Conservation (phyloP, 2,113 vertebrate genomes). For the Cyanoramphus novaezelandiae region DNA sequence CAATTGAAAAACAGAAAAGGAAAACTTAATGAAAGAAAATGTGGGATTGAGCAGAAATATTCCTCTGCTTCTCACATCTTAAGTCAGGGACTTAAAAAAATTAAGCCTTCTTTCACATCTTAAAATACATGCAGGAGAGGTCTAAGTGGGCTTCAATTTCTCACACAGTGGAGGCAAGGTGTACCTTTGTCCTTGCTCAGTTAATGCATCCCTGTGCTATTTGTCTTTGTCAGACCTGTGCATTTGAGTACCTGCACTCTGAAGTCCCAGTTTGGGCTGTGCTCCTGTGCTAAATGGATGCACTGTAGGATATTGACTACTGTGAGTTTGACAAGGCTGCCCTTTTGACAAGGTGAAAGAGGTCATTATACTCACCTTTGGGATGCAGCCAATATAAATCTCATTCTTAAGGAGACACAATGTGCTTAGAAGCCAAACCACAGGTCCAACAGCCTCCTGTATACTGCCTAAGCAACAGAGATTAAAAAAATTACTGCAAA, state of each 20-base stretch:
- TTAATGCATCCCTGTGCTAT: constrained; percentile 77
- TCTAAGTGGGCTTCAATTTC: constrained; percentile 64
- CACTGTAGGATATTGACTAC: constrained; percentile 72
- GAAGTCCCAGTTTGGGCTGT: constrained; percentile 69
- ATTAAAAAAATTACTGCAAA: constrained; percentile 20
- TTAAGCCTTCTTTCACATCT: constrained; percentile 66
- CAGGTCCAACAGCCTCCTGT: background rate
- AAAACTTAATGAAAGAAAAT: background rate
- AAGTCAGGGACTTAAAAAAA: constrained; percentile 65
- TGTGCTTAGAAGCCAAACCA: constrained; percentile 22
- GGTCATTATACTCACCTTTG: constrained; percentile 69
- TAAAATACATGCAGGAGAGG: constrained; percentile 63
- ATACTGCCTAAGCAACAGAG: background rate
- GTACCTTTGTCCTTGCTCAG: constrained; percentile 90
- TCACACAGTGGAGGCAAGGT: constrained; percentile 51
- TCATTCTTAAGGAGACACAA: constrained; percentile 46
- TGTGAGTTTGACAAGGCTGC: constrained; percentile 65
- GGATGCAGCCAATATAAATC: constrained; percentile 57
- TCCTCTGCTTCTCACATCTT: constrained; percentile 47
- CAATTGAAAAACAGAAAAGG: background rate
- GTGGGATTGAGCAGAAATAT: constrained; percentile 57
- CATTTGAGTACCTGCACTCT: constrained; percentile 74
- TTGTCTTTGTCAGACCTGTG: constrained; percentile 86
- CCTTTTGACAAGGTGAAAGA: constrained; percentile 77
- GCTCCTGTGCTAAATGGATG: constrained; percentile 79